Base-by-base conservation (phyloP, 2,797 vertebrate species). In the Acridotheres tristis region DNA sequence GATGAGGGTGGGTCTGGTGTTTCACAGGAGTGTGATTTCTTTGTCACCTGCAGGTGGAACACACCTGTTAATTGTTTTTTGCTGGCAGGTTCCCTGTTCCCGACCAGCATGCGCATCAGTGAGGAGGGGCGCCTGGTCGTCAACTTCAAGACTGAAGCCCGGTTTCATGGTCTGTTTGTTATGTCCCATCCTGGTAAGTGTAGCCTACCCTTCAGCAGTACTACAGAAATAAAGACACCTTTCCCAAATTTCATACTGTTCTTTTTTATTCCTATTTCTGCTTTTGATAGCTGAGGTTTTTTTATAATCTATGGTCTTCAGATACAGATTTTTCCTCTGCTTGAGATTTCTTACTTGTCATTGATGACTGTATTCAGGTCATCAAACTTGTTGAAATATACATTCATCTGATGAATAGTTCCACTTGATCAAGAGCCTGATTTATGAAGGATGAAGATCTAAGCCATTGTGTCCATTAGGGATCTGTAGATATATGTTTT, bases 91-190 rank as follows among this genome's bases (percentile, higher is more conserved):
- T 98, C 99, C 1, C 97, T 99, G 61, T 99, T 99, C 92, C 99
- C 99, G 1, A 99, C 98, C 58, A 99, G 99, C 96, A 99, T 99
- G 99, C 98, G 98, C 5, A 99, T 99, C 55, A 98, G 98, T 18
- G 98, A 98, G 13, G 98, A 99, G 78, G 99, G 99, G 2, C 98
- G 99, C 53, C 91, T 99, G 96, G 98, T 99, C 18, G 99, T 99
- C 32, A 98, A 99, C 97, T 99, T 99, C 97, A 99, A 98, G 93
- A 99, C 99, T 5, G 98, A 99, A 95, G 98, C 99, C 75, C 98
- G 98, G 19, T 99, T 99, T 96, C 98, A 98, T 43, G 99, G 99
- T 47, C 94, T 99, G 29, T 99, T 99, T 96, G 98, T 99, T 54
- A 97, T 98, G 85, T 98, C 98, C 30, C 99, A 99, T 84, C 97